Evolutionary conservation across 2,797 vertebrate species (phyloP).

Genomic region (Artibeus jamaicensis): DNA sequence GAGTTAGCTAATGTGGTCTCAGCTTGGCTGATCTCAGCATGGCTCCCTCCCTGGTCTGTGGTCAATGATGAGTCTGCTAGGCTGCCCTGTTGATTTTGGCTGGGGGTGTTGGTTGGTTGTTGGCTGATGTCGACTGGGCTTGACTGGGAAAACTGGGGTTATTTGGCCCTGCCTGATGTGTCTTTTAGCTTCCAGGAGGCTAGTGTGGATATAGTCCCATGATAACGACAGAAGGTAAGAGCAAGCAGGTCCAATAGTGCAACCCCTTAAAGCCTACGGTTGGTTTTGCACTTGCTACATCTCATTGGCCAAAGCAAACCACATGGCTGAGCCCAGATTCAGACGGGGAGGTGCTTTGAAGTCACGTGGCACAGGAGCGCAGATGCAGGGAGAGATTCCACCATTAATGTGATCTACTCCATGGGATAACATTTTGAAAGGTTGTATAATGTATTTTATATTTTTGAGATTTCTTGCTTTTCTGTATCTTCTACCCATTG

Average conservation of each 20-base stretch:
- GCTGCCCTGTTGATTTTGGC: neutral
- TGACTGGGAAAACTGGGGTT: neutral
- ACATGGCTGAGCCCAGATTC: neutral
- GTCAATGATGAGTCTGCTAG: neutral
- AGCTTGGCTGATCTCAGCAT: neutral
- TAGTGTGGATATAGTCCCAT: neutral
- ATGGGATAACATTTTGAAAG: neutral
- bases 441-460: neutral
- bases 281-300: neutral
- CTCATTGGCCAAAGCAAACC: neutral
- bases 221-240: neutral
- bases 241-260: neutral
- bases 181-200: neutral
- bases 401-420: neutral
- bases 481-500: neutral
- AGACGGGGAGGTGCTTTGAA: neutral
- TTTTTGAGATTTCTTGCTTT: neutral
- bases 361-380: neutral
- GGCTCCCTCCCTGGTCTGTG: neutral
- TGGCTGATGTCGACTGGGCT: neutral
- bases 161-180: neutral
- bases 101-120: neutral
- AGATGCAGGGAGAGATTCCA: neutral
- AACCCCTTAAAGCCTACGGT: neutral
- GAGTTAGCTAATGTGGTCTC: neutral